Percentiles rank a stretch among this genome's conserved stretches.
phyloP scores from a whole-genome alignment of 1,140 invertebrate genomes.

The Schlechtendalia chinensis region DNA sequence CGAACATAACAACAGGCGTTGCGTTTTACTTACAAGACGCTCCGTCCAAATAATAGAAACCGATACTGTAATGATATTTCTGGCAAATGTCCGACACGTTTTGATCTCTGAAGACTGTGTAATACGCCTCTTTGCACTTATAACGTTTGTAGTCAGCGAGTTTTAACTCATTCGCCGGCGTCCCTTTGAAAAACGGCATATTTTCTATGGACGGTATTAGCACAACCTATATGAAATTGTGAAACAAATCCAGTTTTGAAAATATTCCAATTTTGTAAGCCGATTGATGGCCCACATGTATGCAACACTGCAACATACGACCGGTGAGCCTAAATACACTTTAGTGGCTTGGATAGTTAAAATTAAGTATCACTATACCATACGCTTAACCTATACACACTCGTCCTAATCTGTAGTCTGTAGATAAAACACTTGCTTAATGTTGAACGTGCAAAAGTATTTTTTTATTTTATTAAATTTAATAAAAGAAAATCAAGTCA shows the following conservation, averaged over 20 bases:
- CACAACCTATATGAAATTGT: slow-evolving; percentile 63
- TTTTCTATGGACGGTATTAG: slow-evolving; percentile 79
- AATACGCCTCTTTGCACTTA: slow-evolving; percentile 74
- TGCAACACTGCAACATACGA: too few relatives aligned
- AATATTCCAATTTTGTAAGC: background rate
- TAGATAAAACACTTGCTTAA: too few relatives aligned
- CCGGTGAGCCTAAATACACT: too few relatives aligned
- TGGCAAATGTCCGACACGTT: slow-evolving; percentile 71
- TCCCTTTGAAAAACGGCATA: slow-evolving; percentile 78
- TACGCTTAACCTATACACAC: too few relatives aligned
- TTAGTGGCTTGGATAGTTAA: too few relatives aligned
- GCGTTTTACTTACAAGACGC: slow-evolving; percentile 63
- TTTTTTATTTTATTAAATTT: too few relatives aligned
- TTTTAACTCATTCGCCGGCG: slow-evolving; percentile 60
- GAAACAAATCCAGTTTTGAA: background rate
- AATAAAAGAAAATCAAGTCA: too few relatives aligned
- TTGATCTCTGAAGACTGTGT: slow-evolving; percentile 65
- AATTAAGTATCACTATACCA: too few relatives aligned
- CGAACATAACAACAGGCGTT: too few relatives aligned
- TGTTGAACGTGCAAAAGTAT: too few relatives aligned
- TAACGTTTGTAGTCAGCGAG: slow-evolving; percentile 76
- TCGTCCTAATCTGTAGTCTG: too few relatives aligned
- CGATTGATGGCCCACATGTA: too few relatives aligned
- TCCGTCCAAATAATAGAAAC: slow-evolving; percentile 76
- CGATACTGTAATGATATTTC: slow-evolving; percentile 76